These are phyloP conservation scores for Zygogramma bicolorata DNA, from an alignment of 2,888 invertebrate species.

Conservation along the genomic window DNA sequence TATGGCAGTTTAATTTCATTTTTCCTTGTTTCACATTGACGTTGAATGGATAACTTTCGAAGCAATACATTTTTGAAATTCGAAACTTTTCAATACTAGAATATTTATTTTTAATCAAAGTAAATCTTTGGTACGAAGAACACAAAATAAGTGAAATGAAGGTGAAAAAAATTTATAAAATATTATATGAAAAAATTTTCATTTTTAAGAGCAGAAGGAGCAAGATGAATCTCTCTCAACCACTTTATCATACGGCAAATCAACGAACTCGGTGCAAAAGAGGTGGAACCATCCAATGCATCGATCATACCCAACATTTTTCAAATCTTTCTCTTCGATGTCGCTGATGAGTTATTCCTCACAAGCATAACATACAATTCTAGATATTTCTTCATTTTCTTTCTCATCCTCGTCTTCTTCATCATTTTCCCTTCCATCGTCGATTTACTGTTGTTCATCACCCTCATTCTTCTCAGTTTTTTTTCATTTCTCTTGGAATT, in stretches of 20 bases:
- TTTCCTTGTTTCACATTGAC: neutral
- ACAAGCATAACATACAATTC: constrained; percentile 13
- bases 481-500: neutral
- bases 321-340: constrained; percentile 25
- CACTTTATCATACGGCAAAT: neutral
- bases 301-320: constrained; percentile 31
- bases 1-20: neutral
- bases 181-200: constrained; percentile 7
- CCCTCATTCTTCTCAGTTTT: neutral
- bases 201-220: neutral
- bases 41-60: neutral
- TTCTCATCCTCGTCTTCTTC: neutral
- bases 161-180: neutral
- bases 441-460: neutral
- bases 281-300: constrained; percentile 32
- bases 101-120: neutral
- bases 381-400: neutral
- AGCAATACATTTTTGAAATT: neutral
- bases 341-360: constrained; percentile 24
- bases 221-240: neutral
- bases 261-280: constrained; percentile 18
- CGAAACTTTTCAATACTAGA: neutral
- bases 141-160: constrained; percentile 2
- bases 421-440: neutral
- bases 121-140: neutral